These are phyloP conservation scores for Trichopria drosophilae DNA, from an alignment of 2,888 invertebrate species.

Conservation along the genomic window DNA sequence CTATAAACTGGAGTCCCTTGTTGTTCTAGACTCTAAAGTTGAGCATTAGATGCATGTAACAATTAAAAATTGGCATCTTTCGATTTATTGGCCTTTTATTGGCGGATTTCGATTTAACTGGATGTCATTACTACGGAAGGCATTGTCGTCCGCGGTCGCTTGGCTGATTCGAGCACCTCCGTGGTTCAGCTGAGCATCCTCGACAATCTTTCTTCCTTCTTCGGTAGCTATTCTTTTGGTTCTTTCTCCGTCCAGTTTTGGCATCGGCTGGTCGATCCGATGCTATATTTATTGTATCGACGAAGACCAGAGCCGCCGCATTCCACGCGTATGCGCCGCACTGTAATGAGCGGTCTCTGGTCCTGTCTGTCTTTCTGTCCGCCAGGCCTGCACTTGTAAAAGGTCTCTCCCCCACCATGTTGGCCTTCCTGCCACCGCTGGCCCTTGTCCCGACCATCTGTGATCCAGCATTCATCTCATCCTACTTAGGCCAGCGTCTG, in stretches of 20 bases:
- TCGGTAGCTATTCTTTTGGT: slow-evolving; percentile 32
- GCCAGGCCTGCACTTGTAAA: slow-evolving; percentile 39
- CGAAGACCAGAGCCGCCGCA: slow-evolving; percentile 47
- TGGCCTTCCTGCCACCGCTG: slow-evolving; percentile 29
- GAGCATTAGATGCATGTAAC: too few relatives aligned
- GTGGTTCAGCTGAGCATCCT: slow-evolving; percentile 40
- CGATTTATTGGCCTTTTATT: too few relatives aligned
- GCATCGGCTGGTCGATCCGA: slow-evolving; percentile 39
- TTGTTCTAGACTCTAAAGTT: too few relatives aligned
- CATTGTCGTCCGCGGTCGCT: slow-evolving; percentile 44
- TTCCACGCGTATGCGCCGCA: slow-evolving; percentile 54
- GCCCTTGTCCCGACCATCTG: too few relatives aligned
- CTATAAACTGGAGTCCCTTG: too few relatives aligned
- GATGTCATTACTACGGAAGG: slow-evolving; percentile 54
- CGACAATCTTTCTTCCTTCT: neutral
- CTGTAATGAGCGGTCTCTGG: slow-evolving; percentile 56
- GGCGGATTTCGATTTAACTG: slow-evolving; percentile 53
- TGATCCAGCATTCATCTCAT: too few relatives aligned
- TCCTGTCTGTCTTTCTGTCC: slow-evolving; percentile 53
- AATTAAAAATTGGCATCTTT: too few relatives aligned
- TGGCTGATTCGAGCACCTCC: slow-evolving; percentile 42
- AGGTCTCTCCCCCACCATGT: slow-evolving; percentile 25
- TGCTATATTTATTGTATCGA: slow-evolving; percentile 56
- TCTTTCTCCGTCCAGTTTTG: slow-evolving; percentile 24
- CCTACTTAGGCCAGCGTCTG: too few relatives aligned